Evolutionary conservation across 2,888 invertebrate genomes (phyloP).

Genomic region (Campoplex nolae): DNA sequence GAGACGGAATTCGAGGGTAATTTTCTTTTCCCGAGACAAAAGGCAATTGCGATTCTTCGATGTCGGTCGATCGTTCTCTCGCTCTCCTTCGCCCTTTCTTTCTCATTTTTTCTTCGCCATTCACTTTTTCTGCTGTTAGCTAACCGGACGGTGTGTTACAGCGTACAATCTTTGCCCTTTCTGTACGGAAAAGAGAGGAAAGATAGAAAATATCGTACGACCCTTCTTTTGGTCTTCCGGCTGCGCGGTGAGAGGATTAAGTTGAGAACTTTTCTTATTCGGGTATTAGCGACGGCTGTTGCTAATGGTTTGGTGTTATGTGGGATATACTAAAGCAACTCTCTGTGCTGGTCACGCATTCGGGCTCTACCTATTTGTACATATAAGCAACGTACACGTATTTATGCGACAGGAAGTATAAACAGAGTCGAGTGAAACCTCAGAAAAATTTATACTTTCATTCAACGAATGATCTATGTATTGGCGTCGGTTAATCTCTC

Average conservation of each 20-base stretch:
- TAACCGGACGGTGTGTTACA: slow-evolving; percentile 35
- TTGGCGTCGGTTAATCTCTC: not conserved
- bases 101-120: slow-evolving; percentile 7
- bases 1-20: slow-evolving; percentile 50
- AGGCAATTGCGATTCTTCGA: slow-evolving; percentile 59
- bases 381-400: not conserved
- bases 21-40: slow-evolving; percentile 60
- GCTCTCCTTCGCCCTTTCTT: slow-evolving; percentile 20
- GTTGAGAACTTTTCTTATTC: slow-evolving; percentile 77
- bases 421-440: not conserved
- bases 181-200: slow-evolving; percentile 8
- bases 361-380: slow-evolving; percentile 12
- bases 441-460: not conserved
- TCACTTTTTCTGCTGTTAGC: slow-evolving; percentile 22
- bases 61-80: slow-evolving; percentile 38
- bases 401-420: not conserved
- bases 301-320: slow-evolving; percentile 71
- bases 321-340: slow-evolving; percentile 41
- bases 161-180: slow-evolving; percentile 14
- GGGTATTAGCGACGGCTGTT: slow-evolving; percentile 72
- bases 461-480: not conserved
- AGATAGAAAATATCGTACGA: slow-evolving; percentile 27
- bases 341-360: slow-evolving; percentile 55
- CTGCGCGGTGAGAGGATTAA: slow-evolving; percentile 65
- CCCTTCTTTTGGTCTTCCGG: slow-evolving; percentile 14